Conservation (phyloP, 1,140 invertebrate species). For the Neotoxoptera formosana region DNA sequence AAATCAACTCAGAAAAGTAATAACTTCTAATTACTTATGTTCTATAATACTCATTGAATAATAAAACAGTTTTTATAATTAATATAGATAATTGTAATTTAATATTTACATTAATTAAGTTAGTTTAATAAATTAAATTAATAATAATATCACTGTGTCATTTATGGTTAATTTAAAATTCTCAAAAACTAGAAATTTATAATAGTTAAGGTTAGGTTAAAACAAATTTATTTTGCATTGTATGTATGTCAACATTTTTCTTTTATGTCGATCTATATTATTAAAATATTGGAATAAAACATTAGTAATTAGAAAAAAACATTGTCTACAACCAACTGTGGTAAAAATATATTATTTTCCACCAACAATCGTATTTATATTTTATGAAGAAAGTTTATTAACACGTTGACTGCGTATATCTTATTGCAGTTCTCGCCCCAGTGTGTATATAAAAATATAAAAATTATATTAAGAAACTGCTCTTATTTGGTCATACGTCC, state of each 20-base stretch:
- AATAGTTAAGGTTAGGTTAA: background rate
- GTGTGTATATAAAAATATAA: too few species aligned
- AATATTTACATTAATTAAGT: background rate
- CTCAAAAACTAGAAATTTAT: background rate
- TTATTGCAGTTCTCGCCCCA: too few species aligned
- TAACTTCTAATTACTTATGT: background rate
- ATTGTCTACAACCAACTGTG: background rate
- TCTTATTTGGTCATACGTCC: too few species aligned
- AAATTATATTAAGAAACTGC: too few species aligned
- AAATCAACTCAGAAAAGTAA: background rate
- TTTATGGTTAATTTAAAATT: background rate
- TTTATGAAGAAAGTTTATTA: too few species aligned
- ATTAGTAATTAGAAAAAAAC: background rate
- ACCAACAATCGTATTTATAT: background rate
- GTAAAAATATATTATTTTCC: background rate
- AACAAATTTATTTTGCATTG: background rate
- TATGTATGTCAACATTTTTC: background rate
- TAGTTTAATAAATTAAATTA: background rate
- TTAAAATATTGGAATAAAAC: background rate
- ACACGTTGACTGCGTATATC: too few species aligned
- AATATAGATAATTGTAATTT: background rate
- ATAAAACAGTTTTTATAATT: background rate
- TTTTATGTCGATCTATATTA: background rate
- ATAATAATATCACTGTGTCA: background rate
- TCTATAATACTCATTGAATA: background rate